A percentile compares a stretch with the other conserved stretches of the same genome.
Conservation (phyloP, 2,888 invertebrate genomes). For the Zelleria hepariella region DNA sequence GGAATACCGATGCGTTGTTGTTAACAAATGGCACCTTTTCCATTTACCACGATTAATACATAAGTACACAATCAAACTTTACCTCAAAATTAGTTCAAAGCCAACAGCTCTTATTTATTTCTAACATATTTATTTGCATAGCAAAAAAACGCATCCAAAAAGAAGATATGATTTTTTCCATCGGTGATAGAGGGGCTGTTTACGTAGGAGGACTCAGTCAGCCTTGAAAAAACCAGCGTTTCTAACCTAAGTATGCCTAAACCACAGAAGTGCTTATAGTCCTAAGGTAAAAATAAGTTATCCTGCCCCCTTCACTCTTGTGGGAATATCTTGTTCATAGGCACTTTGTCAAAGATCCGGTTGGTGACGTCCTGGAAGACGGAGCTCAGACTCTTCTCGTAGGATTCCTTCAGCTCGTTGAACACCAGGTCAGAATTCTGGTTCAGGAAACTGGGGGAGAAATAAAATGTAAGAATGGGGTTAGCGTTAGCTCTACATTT, state of each 20-base stretch:
- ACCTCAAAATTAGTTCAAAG: too few species aligned
- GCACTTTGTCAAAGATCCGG: slow-evolving; percentile 77
- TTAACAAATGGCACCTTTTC: too few species aligned
- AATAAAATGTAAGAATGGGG: too few species aligned
- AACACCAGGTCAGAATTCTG: slow-evolving; percentile 77
- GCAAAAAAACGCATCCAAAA: too few species aligned
- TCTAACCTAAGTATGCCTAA: neutral
- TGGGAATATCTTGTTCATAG: slow-evolving; percentile 75
- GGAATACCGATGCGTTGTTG: neutral
- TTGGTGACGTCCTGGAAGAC: slow-evolving; percentile 78
- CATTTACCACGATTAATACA: too few species aligned
- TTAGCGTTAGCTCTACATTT: too few species aligned
- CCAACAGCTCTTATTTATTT: too few species aligned
- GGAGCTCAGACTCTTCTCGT: slow-evolving; percentile 76
- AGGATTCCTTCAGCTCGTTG: slow-evolving; percentile 76
- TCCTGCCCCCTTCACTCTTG: slow-evolving; percentile 29
- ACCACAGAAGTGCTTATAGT: neutral
- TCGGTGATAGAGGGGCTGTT: too few species aligned
- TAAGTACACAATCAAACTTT: too few species aligned
- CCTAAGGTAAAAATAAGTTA: neutral
- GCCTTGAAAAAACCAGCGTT: neutral
- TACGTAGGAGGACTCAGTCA: too few species aligned
- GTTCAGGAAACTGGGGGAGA: slow-evolving; percentile 72
- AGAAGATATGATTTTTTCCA: too few species aligned
- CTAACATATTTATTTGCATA: too few species aligned